A percentile compares a stretch with the other conserved stretches of the same genome.
Conservation (phyloP, 2,888 invertebrate genomes). For the Cataglyphis altisquamis region DNA sequence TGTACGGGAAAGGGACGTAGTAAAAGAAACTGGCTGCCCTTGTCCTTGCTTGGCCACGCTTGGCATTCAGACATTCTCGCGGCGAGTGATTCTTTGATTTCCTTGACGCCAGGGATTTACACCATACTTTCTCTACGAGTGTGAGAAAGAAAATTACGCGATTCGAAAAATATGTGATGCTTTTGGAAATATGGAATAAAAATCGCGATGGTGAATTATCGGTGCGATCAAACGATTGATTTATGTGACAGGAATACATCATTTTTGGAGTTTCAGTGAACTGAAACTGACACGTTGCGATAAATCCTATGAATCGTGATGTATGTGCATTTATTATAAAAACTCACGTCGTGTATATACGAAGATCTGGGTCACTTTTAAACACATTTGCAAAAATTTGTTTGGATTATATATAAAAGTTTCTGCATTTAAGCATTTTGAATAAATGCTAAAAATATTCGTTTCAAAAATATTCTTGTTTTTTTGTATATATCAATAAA, state of each 20-base stretch:
- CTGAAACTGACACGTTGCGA: slow-evolving; percentile 27
- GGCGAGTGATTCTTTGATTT: background rate
- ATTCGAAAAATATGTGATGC: slow-evolving; percentile 2
- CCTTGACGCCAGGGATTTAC: background rate
- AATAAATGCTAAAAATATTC: background rate
- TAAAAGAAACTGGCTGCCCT: slow-evolving; percentile 60
- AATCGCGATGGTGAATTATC: slow-evolving; percentile 30
- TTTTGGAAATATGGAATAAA: slow-evolving; percentile 16
- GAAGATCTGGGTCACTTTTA: slow-evolving; percentile 17
- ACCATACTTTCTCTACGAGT: background rate
- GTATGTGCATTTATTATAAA: slow-evolving; percentile 42
- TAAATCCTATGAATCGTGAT: slow-evolving; percentile 50
- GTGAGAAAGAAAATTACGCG: slow-evolving; percentile 6
- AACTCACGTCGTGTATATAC: slow-evolving; percentile 2
- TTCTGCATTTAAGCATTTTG: background rate
- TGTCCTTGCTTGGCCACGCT: slow-evolving; percentile 47
- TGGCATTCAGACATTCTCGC: slow-evolving; percentile 42
- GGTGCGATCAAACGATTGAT: slow-evolving; percentile 31
- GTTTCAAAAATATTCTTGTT: background rate
- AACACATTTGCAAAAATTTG: slow-evolving; percentile 14
- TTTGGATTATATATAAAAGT: background rate
- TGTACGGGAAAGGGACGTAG: slow-evolving; percentile 7
- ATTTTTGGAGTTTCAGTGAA: slow-evolving; percentile 47
- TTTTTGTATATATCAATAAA: background rate
- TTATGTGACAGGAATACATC: slow-evolving; percentile 40